A percentile compares a stretch with the other conserved stretches of the same genome.
Conservation (phyloP, 2,797 vertebrate species). For the Pangasius djambal region DNA sequence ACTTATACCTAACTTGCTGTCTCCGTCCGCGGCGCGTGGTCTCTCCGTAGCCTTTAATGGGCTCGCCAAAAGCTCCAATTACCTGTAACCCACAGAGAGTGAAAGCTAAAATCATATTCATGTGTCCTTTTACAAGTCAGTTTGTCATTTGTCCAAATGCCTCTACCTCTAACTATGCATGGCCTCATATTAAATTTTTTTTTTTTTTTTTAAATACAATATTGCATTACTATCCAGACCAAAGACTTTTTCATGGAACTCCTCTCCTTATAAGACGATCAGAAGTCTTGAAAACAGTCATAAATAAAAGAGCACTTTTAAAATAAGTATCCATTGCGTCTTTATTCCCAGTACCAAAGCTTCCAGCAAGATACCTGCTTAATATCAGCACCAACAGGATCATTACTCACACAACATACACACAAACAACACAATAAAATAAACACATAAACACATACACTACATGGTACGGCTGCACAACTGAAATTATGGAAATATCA, state of each 20-base stretch:
- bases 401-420: neutral
- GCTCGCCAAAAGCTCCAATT: slow-evolving; percentile 88
- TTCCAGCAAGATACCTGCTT: neutral
- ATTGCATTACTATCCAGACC: neutral
- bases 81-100: slow-evolving; percentile 73
- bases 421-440: neutral
- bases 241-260: neutral
- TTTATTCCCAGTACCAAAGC: neutral
- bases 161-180: neutral
- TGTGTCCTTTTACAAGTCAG: neutral
- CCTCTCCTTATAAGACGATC: neutral
- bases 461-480: too few species aligned
- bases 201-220: neutral
- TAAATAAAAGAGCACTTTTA: neutral
- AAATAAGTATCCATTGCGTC: neutral
- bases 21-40: slow-evolving; percentile 86
- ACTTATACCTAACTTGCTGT: slow-evolving; percentile 87
- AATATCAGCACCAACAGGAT: neutral
- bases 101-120: neutral
- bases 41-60: slow-evolving; percentile 92
- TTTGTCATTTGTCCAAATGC: neutral
- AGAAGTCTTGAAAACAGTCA: neutral
- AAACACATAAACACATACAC: neutral
- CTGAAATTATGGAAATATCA: too few species aligned
- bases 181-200: neutral